Percentiles rank a stretch among this genome's conserved stretches.
Conservation (phyloP, 2,888 invertebrate species). For the Entomobrya multifasciata region DNA sequence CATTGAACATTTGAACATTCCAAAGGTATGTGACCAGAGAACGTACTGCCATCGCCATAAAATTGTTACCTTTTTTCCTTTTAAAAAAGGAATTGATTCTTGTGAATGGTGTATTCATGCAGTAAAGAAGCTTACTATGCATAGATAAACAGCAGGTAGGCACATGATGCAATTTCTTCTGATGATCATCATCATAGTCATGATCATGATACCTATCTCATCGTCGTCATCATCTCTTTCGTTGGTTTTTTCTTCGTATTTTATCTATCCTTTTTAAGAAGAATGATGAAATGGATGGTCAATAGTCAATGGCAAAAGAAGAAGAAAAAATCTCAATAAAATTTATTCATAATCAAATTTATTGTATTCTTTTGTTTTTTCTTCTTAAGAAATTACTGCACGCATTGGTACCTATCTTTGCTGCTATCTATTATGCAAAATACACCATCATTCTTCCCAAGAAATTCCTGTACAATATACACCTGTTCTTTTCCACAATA, state of each 20-base stretch:
- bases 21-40: neutral
- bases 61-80: neutral
- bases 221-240: too few species aligned
- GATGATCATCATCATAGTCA: too few species aligned
- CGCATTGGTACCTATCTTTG: neutral
- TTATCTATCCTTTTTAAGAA: too few species aligned
- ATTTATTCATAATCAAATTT: slow-evolving; percentile 10
- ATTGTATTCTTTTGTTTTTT: neutral
- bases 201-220: too few species aligned
- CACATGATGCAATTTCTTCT: too few species aligned
- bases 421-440: neutral
- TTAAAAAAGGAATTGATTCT: neutral
- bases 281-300: too few species aligned
- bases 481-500: neutral
- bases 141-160: too few species aligned
- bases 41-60: neutral
- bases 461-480: too few species aligned
- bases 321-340: neutral
- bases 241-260: too few species aligned
- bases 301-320: neutral
- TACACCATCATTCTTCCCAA: neutral
- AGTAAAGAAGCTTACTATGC: too few species aligned
- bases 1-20: neutral
- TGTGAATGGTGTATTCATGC: too few species aligned
- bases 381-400: too few species aligned